Base-by-base conservation (phyloP, 2,113 vertebrate genomes). In the Lynx canadensis region DNA sequence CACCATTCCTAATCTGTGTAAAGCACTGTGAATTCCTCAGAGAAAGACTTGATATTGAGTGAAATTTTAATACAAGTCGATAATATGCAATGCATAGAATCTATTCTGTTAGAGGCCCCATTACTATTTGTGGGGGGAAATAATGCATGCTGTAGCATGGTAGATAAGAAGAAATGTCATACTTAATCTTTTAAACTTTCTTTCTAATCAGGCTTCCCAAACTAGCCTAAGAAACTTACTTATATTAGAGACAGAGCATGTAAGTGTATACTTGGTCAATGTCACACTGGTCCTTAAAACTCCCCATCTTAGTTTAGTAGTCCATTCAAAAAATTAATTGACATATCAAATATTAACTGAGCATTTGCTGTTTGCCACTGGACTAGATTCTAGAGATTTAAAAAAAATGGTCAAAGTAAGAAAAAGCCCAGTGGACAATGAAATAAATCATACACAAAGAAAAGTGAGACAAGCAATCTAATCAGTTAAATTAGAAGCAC, bases 11-110 rank as follows among this genome's bases (percentile, higher is more conserved):
- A 65, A 71, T 96, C 79, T 94, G 79, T 94, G 38, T 74, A 90
- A 90, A 95, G 55, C 29, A 94, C 41, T 96, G 57, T 89, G 63
- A 90, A 69, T 84, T 91, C 74, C 76, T 95, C 71, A 86, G 84
- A 95, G 84, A 94, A 96, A 93, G n/a, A 91, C 50, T 79, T 85
- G 57, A 21, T 73, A 50, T 12, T 69, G 71, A 96, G 63, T 86
- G 80, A 92, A 89, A 89, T 95, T 93, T 95, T 96, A 92, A 94
- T 89, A 38, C 48, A 89, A 71, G 81, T 91, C 87, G 57, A 60
- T 97, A 95, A 97, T 79, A 60, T 36, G 68, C 33, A 92, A 12
- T 23, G 13, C 52, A 16, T 23, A 81, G 73, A 55, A 50, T 78
- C 31, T 83, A 10, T 83, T 94, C 57, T 74, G 36, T 60, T 78